Conservation (phyloP, 2,888 invertebrate genomes). For the Epsilonema sp. region DNA sequence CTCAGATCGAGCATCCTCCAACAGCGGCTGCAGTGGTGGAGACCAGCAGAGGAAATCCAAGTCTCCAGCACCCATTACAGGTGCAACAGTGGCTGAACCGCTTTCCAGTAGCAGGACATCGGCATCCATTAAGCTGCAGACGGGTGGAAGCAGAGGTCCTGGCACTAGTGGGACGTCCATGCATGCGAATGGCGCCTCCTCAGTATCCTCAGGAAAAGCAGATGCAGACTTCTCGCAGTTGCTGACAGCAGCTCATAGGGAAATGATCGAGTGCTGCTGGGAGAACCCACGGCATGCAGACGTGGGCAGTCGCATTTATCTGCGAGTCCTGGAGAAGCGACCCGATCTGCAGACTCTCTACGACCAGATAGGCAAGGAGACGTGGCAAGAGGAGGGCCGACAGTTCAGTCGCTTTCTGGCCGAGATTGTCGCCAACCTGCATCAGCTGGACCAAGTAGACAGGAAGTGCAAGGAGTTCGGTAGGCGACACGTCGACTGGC, state of each 20-base stretch:
- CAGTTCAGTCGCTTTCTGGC: slow-evolving; percentile 20
- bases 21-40: too few relatives aligned
- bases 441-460: neutral
- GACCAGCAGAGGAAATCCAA: too few relatives aligned
- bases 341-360: slow-evolving; percentile 19
- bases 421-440: slow-evolving; percentile 18
- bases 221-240: neutral
- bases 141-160: too few relatives aligned
- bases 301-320: slow-evolving; percentile 9
- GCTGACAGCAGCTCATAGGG: neutral
- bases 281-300: neutral
- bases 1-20: too few relatives aligned
- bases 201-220: slow-evolving; percentile 40
- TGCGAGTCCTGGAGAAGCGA: slow-evolving; percentile 24
- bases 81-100: too few relatives aligned
- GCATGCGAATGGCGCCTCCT: too few relatives aligned
- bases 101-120: too few relatives aligned
- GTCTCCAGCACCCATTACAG: too few relatives aligned
- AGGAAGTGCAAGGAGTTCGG: slow-evolving; percentile 18
- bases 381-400: slow-evolving; percentile 16
- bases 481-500: slow-evolving; percentile 21
- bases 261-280: neutral
- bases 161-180: too few relatives aligned
- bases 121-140: too few relatives aligned
- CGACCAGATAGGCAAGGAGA: slow-evolving; percentile 18